These are phyloP conservation scores for Himantopus leucocephalus DNA, from an alignment of 2,113 vertebrate genomes.

Conservation along the genomic window DNA sequence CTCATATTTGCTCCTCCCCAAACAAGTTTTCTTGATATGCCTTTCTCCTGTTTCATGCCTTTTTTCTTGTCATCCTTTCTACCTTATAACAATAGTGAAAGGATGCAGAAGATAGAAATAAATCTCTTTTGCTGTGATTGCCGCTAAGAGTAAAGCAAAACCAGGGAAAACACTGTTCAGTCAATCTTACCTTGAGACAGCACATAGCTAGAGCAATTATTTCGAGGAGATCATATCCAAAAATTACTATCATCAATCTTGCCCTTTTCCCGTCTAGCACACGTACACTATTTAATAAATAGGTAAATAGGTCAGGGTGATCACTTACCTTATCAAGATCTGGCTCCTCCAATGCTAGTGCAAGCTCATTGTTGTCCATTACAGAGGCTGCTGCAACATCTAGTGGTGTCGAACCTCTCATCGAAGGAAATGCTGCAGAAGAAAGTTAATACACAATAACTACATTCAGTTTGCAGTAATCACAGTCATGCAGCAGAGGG, in stretches of 20 bases:
- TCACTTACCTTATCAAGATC: conserved; percentile 90
- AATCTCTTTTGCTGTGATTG: not conserved
- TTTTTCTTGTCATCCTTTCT: not conserved
- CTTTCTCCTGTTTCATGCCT: not conserved
- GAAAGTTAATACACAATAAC: not conserved
- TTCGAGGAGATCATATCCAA: not conserved
- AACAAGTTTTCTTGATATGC: not conserved
- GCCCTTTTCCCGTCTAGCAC: not conserved
- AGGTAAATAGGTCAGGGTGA: not conserved
- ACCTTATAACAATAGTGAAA: not conserved
- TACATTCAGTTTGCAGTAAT: not conserved
- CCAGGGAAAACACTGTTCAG: not conserved
- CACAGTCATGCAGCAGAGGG: conserved; percentile 46
- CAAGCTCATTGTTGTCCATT: conserved; percentile 98
- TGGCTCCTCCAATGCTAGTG: conserved; percentile 92
- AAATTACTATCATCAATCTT: not conserved
- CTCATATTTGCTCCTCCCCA: not conserved
- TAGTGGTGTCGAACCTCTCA: conserved; percentile 95
- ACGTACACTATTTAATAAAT: not conserved
- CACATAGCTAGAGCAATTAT: not conserved
- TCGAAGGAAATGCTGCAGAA: conserved; percentile 88
- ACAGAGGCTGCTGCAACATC: conserved; percentile 97
- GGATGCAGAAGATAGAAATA: not conserved
- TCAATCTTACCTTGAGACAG: not conserved
- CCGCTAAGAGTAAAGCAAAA: not conserved